These are phyloP conservation scores for Probaryconus sp. DNA, from an alignment of 1,140 invertebrate genomes.

Conservation along the genomic window DNA sequence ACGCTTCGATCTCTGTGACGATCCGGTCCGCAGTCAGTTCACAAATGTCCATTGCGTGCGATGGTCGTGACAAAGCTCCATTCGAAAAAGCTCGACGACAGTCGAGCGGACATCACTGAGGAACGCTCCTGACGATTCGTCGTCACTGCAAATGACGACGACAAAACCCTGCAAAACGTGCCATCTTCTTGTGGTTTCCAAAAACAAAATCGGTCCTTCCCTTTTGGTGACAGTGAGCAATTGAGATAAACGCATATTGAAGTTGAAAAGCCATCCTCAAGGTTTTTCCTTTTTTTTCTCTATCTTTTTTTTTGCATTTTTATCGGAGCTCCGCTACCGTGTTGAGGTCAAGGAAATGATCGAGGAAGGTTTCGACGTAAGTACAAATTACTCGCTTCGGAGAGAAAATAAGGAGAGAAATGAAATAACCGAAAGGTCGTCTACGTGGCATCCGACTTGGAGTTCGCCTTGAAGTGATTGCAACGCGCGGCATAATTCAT, in stretches of 20 bases:
- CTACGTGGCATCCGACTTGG: conserved; percentile 54
- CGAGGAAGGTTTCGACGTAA: conserved; percentile 66
- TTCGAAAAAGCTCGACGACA: neutral
- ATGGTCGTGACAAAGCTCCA: conserved; percentile 23
- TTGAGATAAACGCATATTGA: too few relatives aligned
- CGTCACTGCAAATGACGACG: too few relatives aligned
- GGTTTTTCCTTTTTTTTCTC: too few relatives aligned
- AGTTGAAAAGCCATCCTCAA: too few relatives aligned
- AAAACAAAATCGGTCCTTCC: too few relatives aligned
- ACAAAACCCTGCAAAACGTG: too few relatives aligned
- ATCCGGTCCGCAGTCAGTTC: conserved; percentile 62
- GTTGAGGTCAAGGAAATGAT: conserved; percentile 65
- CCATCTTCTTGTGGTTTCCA: too few relatives aligned
- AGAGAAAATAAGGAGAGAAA: conserved; percentile 48
- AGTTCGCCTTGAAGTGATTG: conserved; percentile 52
- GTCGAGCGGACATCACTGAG: neutral
- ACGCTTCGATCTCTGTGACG: conserved; percentile 64
- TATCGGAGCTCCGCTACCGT: conserved; percentile 32
- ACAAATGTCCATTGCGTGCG: conserved; percentile 61
- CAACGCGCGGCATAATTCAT: conserved; percentile 61
- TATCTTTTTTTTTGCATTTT: too few relatives aligned
- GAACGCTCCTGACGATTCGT: too few relatives aligned
- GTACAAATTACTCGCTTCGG: conserved; percentile 49
- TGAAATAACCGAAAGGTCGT: conserved; percentile 61
- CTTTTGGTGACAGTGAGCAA: too few relatives aligned